Conservation (phyloP, 2,113 vertebrate species). For the Cacatua alba region DNA sequence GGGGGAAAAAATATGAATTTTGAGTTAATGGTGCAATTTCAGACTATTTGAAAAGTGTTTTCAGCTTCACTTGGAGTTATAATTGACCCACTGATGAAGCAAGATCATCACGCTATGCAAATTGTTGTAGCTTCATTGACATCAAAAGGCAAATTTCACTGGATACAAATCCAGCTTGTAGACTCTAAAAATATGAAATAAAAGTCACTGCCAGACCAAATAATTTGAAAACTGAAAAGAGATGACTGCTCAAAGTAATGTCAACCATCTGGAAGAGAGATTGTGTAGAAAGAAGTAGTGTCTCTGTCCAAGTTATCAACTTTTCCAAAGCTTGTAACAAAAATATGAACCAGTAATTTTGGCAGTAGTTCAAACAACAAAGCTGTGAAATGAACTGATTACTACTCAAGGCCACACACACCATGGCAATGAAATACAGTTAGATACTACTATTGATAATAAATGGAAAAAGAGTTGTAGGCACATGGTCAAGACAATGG, state of each 20-base stretch:
- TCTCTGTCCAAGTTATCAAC: conserved; percentile 23
- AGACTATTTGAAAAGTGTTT: neutral
- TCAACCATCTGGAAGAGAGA: conserved; percentile 31
- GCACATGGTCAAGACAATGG: conserved; percentile 17
- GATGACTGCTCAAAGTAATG: neutral
- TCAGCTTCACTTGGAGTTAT: neutral
- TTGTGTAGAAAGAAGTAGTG: neutral
- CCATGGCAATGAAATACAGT: neutral
- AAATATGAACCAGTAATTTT: neutral
- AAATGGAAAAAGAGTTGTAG: neutral
- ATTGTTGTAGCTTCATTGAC: neutral
- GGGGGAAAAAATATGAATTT: neutral
- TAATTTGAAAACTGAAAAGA: conserved; percentile 24
- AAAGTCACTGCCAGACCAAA: conserved; percentile 30
- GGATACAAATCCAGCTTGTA: neutral
- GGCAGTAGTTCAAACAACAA: neutral
- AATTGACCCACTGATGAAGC: neutral
- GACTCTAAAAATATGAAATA: neutral
- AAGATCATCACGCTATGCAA: neutral
- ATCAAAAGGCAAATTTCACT: neutral
- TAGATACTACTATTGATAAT: neutral
- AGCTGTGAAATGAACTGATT: conserved; percentile 48
- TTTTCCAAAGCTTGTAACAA: conserved; percentile 33
- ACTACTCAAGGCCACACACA: neutral
- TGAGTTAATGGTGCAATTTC: neutral